phyloP scores from a whole-genome alignment of 2,888 invertebrate species.

The Papilio demoleus region DNA sequence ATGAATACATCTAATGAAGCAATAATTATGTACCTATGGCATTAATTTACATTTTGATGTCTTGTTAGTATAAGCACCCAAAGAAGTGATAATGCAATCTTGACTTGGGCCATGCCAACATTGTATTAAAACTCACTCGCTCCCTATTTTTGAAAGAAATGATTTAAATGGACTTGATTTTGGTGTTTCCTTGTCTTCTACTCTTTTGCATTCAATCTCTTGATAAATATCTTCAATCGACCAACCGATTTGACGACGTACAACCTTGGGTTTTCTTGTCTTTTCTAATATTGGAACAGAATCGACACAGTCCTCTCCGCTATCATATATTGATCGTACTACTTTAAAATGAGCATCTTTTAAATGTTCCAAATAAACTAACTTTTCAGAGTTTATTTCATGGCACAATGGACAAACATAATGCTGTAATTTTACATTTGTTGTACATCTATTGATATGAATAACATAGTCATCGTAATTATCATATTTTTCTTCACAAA shows the following conservation, averaged over 20 bases:
- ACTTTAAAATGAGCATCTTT: constrained; percentile 64
- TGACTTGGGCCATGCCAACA: constrained; percentile 68
- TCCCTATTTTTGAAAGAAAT: constrained; percentile 75
- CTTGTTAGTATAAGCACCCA: constrained; percentile 48
- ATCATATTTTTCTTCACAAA: constrained; percentile 74
- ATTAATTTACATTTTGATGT: constrained; percentile 23
- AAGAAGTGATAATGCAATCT: constrained; percentile 43
- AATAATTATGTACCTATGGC: constrained; percentile 30
- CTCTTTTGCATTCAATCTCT: constrained; percentile 76
- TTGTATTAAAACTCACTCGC: constrained; percentile 74
- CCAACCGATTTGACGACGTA: constrained; percentile 79
- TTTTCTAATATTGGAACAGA: constrained; percentile 72
- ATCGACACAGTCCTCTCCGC: constrained; percentile 72
- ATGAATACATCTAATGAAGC: constrained; percentile 43
- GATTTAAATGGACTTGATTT: constrained; percentile 76
- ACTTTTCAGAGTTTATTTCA: constrained; percentile 72
- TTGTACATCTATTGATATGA: constrained; percentile 75
- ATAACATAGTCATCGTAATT: constrained; percentile 70
- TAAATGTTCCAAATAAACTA: constrained; percentile 69
- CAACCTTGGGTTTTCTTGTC: constrained; percentile 69
- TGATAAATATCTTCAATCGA: constrained; percentile 80
- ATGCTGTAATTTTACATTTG: constrained; percentile 76
- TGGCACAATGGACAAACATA: constrained; percentile 77
- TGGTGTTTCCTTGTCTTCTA: constrained; percentile 69
- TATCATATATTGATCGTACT: constrained; percentile 51